Evolutionary conservation across 2,888 invertebrate species (phyloP), one percentile per base, ranked within the genome.

Genomic region (Protodeltote pygarga): DNA sequence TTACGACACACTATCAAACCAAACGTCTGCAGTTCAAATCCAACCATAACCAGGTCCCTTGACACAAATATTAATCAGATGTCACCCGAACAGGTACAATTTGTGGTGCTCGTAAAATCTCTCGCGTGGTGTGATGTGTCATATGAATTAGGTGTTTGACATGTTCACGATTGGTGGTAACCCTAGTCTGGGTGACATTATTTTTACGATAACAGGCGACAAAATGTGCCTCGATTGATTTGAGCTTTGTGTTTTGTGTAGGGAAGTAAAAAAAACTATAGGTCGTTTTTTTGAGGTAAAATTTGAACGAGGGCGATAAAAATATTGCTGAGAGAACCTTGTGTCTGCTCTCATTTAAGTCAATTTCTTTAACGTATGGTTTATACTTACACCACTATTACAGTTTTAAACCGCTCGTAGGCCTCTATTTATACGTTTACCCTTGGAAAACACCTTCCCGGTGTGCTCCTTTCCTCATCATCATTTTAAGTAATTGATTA

Each of bases 51-150:
- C 9, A 34, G 57, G 48, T 69, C 65, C 64, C 70, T 37, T 45
- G 61, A 49, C 57, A 54, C 69, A 73, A 65, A 72, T 75, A 76
- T 75, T 75, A 77, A 77, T 73, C 71, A 70, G 60, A 35, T 46
- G 53, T 46, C 55, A 28, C 41, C 40, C 49, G 64, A 66, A 65
- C 66, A 65, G 66, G 67, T 73, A 71, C 62, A 61, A 70, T 71
- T 73, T 71, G 71, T 57, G 60, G 55, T 35, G 55, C 34, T 68
- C 64, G 62, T 71, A 67, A 72, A 71, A 68, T 58, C 64, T 58
- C 53, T 33, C 60, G 63, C 67, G 46, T 45, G 57, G 66, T 59
- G 61, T 55, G 64, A 68, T 70, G 51, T 64, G 69, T 73, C 66
- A 62, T 65, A 45, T 59, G 69, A 67, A 62, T 66, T 65, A 70